These are phyloP conservation scores for Anser cygnoides DNA, from an alignment of 2,113 vertebrate species.

Conservation along the genomic window DNA sequence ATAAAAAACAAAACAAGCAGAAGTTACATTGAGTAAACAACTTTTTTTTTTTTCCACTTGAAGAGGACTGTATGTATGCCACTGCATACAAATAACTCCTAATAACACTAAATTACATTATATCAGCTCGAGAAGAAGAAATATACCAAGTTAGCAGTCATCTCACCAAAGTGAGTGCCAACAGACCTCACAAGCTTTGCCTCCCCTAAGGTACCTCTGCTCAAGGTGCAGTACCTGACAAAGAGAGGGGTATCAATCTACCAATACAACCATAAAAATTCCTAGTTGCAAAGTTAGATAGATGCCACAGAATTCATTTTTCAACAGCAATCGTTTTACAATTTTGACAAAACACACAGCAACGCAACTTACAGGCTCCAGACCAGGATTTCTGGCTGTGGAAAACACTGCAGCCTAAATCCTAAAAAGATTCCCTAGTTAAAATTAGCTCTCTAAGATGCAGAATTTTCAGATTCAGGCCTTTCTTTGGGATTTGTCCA, in stretches of 20 bases:
- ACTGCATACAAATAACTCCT: background rate
- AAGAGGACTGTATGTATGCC: background rate
- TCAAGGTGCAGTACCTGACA: background rate
- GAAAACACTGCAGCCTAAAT: background rate
- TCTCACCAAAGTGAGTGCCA: background rate
- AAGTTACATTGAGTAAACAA: background rate
- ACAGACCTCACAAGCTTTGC: background rate
- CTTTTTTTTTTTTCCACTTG: background rate
- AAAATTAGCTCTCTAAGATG: background rate
- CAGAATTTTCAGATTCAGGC: background rate
- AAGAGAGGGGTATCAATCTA: background rate
- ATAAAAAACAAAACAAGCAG: background rate
- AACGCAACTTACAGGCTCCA: background rate
- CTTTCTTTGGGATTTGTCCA: background rate
- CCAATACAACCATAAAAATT: background rate
- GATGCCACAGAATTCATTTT: slow-evolving; percentile 48
- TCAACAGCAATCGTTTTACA: slow-evolving; percentile 43
- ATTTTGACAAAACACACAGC: slow-evolving; percentile 25
- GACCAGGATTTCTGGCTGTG: background rate
- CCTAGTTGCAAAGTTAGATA: slow-evolving; percentile 8
- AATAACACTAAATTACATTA: background rate
- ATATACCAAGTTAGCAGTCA: background rate
- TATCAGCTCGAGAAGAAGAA: background rate
- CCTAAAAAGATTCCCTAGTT: background rate
- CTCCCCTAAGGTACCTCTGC: background rate